phyloP scores from a whole-genome alignment of 2,797 vertebrate species.

The Otus scops region DNA sequence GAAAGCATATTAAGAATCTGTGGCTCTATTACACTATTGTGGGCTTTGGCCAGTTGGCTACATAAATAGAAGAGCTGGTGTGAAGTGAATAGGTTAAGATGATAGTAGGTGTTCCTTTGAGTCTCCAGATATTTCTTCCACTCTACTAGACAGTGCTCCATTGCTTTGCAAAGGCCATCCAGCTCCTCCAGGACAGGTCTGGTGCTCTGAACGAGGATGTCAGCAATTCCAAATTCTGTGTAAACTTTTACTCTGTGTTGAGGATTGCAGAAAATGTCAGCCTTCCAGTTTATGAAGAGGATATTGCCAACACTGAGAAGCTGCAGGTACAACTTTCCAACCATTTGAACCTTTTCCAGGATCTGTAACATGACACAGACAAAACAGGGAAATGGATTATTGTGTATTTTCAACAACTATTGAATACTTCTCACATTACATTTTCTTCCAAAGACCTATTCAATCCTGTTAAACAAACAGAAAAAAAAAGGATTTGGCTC shows the following conservation, averaged over 20 bases:
- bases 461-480: background rate
- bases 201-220: conserved; percentile 43
- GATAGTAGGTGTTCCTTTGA: conserved; percentile 68
- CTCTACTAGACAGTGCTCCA: conserved; percentile 76
- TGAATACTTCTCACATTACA: background rate
- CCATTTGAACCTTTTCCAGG: conserved; percentile 77
- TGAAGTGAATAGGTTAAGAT: conserved; percentile 79
- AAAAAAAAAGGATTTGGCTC: background rate
- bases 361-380: background rate
- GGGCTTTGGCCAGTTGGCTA: conserved; percentile 58
- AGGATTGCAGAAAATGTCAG: conserved; percentile 66
- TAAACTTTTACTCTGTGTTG: conserved; percentile 62
- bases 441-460: background rate
- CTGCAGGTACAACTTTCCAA: conserved; percentile 72
- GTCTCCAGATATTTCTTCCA: conserved; percentile 72
- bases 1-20: conserved; percentile 76
- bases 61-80: conserved; percentile 79
- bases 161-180: conserved; percentile 66
- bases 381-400: background rate
- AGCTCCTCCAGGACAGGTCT: conserved; percentile 63
- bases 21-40: conserved; percentile 47
- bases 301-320: conserved; percentile 79
- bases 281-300: conserved; percentile 77
- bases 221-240: conserved; percentile 62
- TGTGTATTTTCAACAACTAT: background rate